Conservation (phyloP, 2,113 vertebrate species). For the Riparia riparia region DNA sequence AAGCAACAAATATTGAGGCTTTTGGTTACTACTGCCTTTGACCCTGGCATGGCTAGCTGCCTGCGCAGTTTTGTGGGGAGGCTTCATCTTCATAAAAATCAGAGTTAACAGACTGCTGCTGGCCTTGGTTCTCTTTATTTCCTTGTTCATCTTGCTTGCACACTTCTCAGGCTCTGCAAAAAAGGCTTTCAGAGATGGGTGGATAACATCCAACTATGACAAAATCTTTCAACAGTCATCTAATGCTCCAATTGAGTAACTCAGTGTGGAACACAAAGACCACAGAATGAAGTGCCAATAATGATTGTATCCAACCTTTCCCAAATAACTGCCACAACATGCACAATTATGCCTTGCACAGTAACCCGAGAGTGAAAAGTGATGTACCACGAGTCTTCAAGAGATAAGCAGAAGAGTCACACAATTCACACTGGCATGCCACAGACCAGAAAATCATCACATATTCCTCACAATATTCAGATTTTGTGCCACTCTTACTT, state of each 20-base stretch:
- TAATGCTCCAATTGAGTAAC: not conserved
- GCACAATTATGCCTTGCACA: not conserved
- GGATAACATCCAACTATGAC: conserved; percentile 1
- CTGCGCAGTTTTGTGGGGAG: not conserved
- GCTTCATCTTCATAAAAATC: not conserved
- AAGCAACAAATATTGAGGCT: not conserved
- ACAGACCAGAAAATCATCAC: not conserved
- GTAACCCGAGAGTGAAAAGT: not conserved
- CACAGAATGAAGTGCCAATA: not conserved
- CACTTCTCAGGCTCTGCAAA: not conserved
- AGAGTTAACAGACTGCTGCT: not conserved
- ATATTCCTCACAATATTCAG: not conserved
- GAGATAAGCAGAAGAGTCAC: not conserved
- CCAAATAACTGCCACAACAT: not conserved
- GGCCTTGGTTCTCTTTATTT: not conserved
- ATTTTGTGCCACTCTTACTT: not conserved
- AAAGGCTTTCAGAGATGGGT: not conserved
- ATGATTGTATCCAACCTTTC: not conserved
- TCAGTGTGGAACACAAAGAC: not conserved
- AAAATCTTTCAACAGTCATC: conserved; percentile 48
- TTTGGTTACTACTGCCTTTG: not conserved
- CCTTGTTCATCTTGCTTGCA: not conserved
- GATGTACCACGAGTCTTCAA: not conserved
- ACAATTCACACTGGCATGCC: not conserved
- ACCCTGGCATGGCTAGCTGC: not conserved